Base-by-base conservation (phyloP, 2,888 invertebrate genomes). In the Pristionchus fissidentatus region DNA sequence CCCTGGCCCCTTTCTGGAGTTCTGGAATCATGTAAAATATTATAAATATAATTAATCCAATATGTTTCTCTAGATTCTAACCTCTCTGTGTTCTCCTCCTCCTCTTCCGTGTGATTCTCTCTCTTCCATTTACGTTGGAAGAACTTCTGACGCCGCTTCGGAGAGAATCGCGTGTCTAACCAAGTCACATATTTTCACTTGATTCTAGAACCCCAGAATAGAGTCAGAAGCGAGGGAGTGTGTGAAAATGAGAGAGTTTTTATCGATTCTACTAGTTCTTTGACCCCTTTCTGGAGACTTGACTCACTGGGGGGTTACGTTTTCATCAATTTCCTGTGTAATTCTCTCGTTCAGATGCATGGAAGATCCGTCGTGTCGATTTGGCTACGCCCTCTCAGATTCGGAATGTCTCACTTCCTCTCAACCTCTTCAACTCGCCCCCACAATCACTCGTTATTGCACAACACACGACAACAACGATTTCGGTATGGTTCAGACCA, bases 361-460 rank as follows among this genome's bases (percentile, higher is more conserved):
- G 32, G 13, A 43, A 19, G 60, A 80, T 49, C 41, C 57, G 15
- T 43, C 43, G 15, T 80, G 80, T 60, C 57, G 80, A 80, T 80
- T 26, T 60, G 80, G 41, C 0, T 80, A 80, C 29, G 38, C 57
- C 29, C 32, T 60, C 22, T 41, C 57, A 29, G 26, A 57, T 29
- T 32, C 46, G 10, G 60, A 80, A 26, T 80, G 80, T 60, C 60
- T 80, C 26, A 60, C 46, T 7, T 80, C 80, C 22, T 62, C 80
- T 43, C 29, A 15, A 26, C 80, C 80, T 22, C 80, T 80, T 60
- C 80, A 79, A 60, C 41, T 80, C n/a, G 41, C 80, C 60, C 80
- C 80, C 26, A 60, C 60, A 15, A 80, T 80, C 46, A 80, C 80
- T 41, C 60, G 80, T 35, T 80, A 80, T 55, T 80, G 80, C 22